These are phyloP conservation scores for Lemur catta DNA, from an alignment of 2,797 vertebrate genomes.

Conservation along the genomic window DNA sequence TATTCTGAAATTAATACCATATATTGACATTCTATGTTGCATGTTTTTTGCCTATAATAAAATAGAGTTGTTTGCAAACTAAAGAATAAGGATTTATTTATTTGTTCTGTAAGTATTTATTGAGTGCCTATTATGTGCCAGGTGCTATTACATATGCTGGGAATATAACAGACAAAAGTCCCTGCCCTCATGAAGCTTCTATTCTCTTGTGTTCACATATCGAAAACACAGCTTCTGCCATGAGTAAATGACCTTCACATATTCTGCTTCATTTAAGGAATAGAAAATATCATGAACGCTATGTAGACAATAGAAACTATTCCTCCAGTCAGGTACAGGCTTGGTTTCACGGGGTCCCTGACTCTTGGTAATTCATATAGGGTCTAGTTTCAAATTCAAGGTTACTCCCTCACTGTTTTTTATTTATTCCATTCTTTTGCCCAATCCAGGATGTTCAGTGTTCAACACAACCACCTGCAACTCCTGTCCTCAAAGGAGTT, in stretches of 20 bases:
- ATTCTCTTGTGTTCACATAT: neutral
- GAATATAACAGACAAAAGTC: neutral
- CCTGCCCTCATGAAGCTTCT: neutral
- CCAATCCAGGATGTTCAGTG: constrained; percentile 32
- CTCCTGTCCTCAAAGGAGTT: constrained; percentile 45
- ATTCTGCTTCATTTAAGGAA: constrained; percentile 8
- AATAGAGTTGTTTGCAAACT: neutral
- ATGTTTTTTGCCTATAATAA: constrained; percentile 17
- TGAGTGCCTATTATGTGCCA: neutral
- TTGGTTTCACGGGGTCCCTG: neutral
- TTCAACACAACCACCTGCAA: constrained; percentile 47
- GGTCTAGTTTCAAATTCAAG: neutral
- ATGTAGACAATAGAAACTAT: neutral
- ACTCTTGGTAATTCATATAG: neutral
- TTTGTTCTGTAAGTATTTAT: neutral
- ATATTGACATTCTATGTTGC: neutral
- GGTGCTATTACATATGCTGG: neutral
- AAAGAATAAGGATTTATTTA: neutral
- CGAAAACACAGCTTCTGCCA: neutral
- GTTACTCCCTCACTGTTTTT: neutral
- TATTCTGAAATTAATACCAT: neutral
- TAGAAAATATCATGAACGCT: neutral
- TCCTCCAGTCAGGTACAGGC: neutral
- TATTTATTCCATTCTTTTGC: constrained; percentile 41
- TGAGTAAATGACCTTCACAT: neutral